Evolutionary conservation across 1,140 invertebrate species (phyloP).

Genomic region (Brachionus plicatilis): DNA sequence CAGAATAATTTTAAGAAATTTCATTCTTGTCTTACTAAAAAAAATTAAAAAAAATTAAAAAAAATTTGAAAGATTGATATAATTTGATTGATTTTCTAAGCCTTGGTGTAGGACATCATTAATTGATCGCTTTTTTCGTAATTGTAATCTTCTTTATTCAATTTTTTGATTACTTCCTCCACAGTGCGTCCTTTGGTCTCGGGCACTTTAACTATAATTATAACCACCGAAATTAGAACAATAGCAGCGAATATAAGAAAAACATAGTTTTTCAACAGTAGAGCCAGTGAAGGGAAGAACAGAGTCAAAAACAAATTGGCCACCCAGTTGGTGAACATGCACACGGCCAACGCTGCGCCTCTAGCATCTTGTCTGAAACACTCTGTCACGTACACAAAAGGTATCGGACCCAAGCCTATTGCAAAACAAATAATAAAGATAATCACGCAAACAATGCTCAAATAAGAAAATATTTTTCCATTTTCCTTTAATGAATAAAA

Average conservation of each 20-base stretch:
- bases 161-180: slow-evolving; percentile 72
- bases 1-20: not conserved
- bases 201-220: slow-evolving; percentile 63
- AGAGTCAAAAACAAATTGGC: slow-evolving; percentile 43
- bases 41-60: not conserved
- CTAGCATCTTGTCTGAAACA: slow-evolving; percentile 92
- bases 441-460: slow-evolving; percentile 69
- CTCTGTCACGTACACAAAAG: slow-evolving; percentile 86
- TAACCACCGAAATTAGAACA: slow-evolving; percentile 47
- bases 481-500: slow-evolving; percentile 42
- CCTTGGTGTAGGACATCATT: not conserved
- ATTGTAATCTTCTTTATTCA: not conserved
- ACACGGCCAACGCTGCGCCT: slow-evolving; percentile 90
- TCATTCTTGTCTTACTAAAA: not conserved
- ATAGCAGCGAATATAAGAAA: slow-evolving; percentile 57
- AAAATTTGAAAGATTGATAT: not conserved
- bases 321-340: slow-evolving; percentile 43
- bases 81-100: not conserved
- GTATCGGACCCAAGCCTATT: slow-evolving; percentile 78
- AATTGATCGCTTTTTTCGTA: not conserved
- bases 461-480: slow-evolving; percentile 74
- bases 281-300: slow-evolving; percentile 47
- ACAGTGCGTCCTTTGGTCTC: slow-evolving; percentile 98
- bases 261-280: slow-evolving; percentile 64
- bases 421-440: slow-evolving; percentile 82